Base-by-base conservation (phyloP, 2,113 vertebrate genomes). In the Alaudala cheleensis region DNA sequence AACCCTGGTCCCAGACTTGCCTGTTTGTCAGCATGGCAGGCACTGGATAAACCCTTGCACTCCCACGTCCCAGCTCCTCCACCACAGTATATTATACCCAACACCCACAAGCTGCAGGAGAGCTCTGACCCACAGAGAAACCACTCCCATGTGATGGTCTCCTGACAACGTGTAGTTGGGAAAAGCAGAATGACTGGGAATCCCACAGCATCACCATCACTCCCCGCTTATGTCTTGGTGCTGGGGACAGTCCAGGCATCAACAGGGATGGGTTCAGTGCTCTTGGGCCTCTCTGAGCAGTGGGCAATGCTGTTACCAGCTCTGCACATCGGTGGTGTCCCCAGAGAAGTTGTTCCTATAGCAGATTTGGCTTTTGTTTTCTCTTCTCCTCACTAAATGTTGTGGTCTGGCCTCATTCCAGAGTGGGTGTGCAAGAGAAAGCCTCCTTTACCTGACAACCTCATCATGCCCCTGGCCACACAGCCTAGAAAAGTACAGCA, bases 61-160 rank as follows among this genome's bases (percentile, higher is more conserved):
- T 4, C 22, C 24, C 14, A 37, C 20, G 26, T n/a, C 23, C 51
- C 57, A 11, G 24, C 65, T 86, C 60, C 51, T 56, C 34, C 53
- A 66, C 34, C 33, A 9, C 21, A 53, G 45, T 2, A 1, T 13
- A 12, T 71, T 28, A 53, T 5, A 37, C 45, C 34, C 25, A 50
- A 7, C 37, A 77, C 18, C 14, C 34, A n/a, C 15, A 19, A 29
- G 8, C 37, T 54, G 23, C 5, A 9, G 14, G 18, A 26, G 4
- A 37, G 37, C 37, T 69, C 49, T 53, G 25, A 42, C 26, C n/a
- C 42, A 22, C n/a, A 25, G 33, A 53, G 26, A 26, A 64, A 9
- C 39, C 20, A 14, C 37, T 77, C 19, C 58, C 14, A 11, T 4
- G 3, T 2, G 2, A 42, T 2, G 5, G 7, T 23, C 12, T 61